Base-by-base conservation (phyloP, 2,888 invertebrate species). In the Ypsolopha sequella region DNA sequence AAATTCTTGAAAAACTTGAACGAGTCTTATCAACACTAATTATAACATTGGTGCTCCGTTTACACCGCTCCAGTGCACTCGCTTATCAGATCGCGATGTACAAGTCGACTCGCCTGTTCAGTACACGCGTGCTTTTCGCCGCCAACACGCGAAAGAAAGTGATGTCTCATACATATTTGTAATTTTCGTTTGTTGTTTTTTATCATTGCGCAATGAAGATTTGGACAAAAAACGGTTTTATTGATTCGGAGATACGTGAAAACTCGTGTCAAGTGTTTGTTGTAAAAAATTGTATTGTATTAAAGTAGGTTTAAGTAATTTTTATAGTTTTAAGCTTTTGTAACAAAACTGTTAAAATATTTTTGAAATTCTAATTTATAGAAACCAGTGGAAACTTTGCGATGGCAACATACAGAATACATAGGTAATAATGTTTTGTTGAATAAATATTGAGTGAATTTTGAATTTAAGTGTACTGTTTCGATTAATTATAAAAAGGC, bases 21-120 rank as follows among this genome's bases (percentile, higher is more conserved):
- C 43, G 43, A 6, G 7, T 43, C 13, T 43, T 43, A 43, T 13
- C 43, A 13, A 7, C 7, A 46, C n/a, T 11, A 34, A 24, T 24
- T 24, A 24, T 24, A 24, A 24, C 24, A 24, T 4, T 24, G 24
- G 24, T 24, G 46, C 35, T 33, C 33, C 35, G 46, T 46, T 46
- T 34, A 46, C 46, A 46, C 11, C 36, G 47, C 13, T 47, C 47
- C 33, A 38, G 47, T 47, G 36, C 36, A 36, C 47, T 47, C 47
- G 38, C 36, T 36, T 47, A 47, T 47, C 36, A 36, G 47, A 36
- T 47, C 33, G 47, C 8, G 47, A 24, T 24, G 24, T 24, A 24
- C 36, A n/a, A 36, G 47, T 47, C 14, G 13, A 14, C 34, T 46
- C n/a, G n/a, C 46, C 35, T 24, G 24, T 24, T 24, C 24, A 4